These are phyloP conservation scores for Heliconius sara DNA, from an alignment of 2,888 invertebrate species.

Conservation along the genomic window DNA sequence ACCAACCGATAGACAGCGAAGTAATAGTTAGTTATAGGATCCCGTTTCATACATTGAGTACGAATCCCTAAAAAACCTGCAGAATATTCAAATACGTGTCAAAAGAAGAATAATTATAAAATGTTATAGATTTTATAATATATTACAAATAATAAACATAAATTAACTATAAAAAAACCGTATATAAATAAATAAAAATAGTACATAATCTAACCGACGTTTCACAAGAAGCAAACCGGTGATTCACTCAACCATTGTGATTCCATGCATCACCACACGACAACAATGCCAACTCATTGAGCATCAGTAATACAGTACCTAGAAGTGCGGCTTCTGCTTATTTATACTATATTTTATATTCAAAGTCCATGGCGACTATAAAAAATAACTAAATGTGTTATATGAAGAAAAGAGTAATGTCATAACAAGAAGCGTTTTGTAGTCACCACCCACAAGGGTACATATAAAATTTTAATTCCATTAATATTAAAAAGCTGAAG, in stretches of 20 bases:
- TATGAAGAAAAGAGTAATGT: neutral
- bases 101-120: no score
- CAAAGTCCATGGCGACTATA: constrained; percentile 23
- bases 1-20: no score
- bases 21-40: no score
- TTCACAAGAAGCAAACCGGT: constrained; percentile 38
- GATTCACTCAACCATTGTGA: constrained; percentile 45
- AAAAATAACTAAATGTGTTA: constrained; percentile 19
- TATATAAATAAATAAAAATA: constrained; percentile 26
- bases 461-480: no score
- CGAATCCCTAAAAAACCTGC: no score
- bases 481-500: no score
- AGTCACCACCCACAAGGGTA: neutral
- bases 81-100: no score
- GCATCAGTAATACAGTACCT: constrained; percentile 41
- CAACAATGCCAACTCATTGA: constrained; percentile 39
- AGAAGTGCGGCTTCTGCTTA: constrained; percentile 40
- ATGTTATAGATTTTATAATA: neutral
- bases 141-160: neutral
- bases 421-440: neutral
- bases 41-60: no score
- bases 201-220: constrained; percentile 25
- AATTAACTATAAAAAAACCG: neutral
- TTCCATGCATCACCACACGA: constrained; percentile 44
- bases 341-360: constrained; percentile 31